Evolutionary conservation across 2,797 vertebrate species (phyloP).

Genomic region (Argyrosomus regius): DNA sequence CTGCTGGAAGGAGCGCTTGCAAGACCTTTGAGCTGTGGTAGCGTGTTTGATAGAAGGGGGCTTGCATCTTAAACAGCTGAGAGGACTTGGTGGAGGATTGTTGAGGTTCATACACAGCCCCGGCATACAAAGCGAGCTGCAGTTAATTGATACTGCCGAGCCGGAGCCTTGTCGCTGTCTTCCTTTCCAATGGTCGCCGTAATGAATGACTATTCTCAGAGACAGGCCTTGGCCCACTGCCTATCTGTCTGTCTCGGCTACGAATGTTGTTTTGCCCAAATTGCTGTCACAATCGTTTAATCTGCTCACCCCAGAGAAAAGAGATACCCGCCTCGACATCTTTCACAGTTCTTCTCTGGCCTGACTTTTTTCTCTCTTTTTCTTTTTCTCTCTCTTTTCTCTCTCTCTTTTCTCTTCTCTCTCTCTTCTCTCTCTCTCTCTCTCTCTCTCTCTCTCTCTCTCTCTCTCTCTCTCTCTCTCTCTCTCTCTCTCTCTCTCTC

Average conservation of each 20-base stretch:
- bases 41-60: constrained; percentile 12
- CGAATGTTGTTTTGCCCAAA: constrained; percentile 82
- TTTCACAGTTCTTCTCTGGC: constrained; percentile 47
- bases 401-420: constrained; percentile 56
- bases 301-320: constrained; percentile 70
- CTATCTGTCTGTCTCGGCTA: constrained; percentile 75
- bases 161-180: constrained; percentile 58
- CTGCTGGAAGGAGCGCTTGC: constrained; percentile 9
- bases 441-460: constrained; percentile 42
- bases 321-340: constrained; percentile 58
- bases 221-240: constrained; percentile 66
- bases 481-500: too few relatives aligned
- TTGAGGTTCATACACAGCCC: constrained; percentile 27
- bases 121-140: constrained; percentile 60
- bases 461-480: constrained; percentile 42
- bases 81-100: constrained; percentile 57
- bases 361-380: constrained; percentile 22
- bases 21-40: constrained; percentile 33
- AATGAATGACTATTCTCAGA: constrained; percentile 72
- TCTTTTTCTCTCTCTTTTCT: constrained; percentile 31
- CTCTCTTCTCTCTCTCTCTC: constrained; percentile 31
- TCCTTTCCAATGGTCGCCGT: constrained; percentile 56
- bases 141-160: constrained; percentile 73
- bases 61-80: constrained; percentile 62
- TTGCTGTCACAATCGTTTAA: constrained; percentile 86